phyloP scores from a whole-genome alignment of 2,797 vertebrate genomes.

The Zalophus californianus region DNA sequence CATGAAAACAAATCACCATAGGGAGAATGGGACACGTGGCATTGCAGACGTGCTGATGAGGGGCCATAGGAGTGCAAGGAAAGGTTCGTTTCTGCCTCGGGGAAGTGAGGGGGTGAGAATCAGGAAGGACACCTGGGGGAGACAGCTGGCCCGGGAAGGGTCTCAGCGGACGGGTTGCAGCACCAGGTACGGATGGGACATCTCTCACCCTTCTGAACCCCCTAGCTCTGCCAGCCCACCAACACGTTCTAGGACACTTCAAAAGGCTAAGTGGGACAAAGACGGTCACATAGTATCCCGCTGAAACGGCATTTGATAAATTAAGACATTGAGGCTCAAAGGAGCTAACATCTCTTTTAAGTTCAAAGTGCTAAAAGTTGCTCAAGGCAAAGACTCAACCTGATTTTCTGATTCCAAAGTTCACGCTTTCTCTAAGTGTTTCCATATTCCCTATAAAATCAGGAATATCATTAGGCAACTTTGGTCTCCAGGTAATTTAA shows the following conservation, averaged over 20 bases:
- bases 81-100: neutral
- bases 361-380: neutral
- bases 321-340: neutral
- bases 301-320: neutral
- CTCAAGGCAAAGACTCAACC: neutral
- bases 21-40: neutral
- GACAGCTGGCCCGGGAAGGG: neutral
- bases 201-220: neutral
- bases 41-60: too few species aligned
- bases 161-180: neutral
- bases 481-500: neutral
- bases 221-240: neutral
- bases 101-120: too few species aligned
- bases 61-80: neutral
- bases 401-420: neutral
- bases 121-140: neutral
- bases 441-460: neutral
- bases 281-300: too few species aligned
- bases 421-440: neutral
- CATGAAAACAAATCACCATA: neutral
- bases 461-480: neutral
- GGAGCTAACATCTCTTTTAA: neutral
- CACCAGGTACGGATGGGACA: rapidly evolving
- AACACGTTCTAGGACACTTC: neutral
- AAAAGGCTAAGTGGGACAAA: neutral